Evolutionary conservation across 2,113 vertebrate species (phyloP), one percentile per base, ranked within the genome.

Genomic region (Pseudorectes ferrugineus): DNA sequence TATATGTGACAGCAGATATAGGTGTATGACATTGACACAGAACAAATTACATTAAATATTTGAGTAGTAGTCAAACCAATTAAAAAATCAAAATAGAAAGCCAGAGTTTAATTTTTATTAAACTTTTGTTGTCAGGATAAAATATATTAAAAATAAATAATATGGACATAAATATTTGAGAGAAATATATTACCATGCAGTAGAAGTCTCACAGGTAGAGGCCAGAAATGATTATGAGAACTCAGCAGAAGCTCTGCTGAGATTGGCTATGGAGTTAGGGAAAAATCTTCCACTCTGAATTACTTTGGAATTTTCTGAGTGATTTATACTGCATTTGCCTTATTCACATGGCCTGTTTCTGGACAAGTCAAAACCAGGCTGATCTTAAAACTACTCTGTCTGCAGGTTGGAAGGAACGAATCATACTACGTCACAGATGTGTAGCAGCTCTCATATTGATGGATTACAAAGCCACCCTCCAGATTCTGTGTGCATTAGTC

Each of bases 341-440:
- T 86, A 68, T 83, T 94, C 68, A 48, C 19, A 76, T 76, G 43
- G 9, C 12, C 12, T 48, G 24, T 68, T 93, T 89, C 70, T 61
- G 40, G 24, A 58, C 10, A 55, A 80, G 31, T 68, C 43, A 89
- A 75, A 91, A 65, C 7, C 49, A 91, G 36, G 12, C 36, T 68
- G 40, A 76, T 48, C 24, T 76, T 36, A 76, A 63, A 83, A 48
- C 4, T 14, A n/a, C 77, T 12, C 19, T 63, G 31, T 46, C 35
- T 63, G 43, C 52, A 46, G 13, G 24, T 12, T 1, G 4, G 72
- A 75, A 72, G 57, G 75, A 82, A 46, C 0, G 0, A 51, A 35
- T 38, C 1, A 4, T 26, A 14, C 48, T 42, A 23, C 0, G 0
- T 40, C 59, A 48, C 11, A 35, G 49, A 52, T 51, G 65, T 65